Percentiles rank a stretch among this genome's conserved stretches.
Evolutionary conservation across 2,797 vertebrate genomes (phyloP).

Genomic region (Acanthurus lineatus): DNA sequence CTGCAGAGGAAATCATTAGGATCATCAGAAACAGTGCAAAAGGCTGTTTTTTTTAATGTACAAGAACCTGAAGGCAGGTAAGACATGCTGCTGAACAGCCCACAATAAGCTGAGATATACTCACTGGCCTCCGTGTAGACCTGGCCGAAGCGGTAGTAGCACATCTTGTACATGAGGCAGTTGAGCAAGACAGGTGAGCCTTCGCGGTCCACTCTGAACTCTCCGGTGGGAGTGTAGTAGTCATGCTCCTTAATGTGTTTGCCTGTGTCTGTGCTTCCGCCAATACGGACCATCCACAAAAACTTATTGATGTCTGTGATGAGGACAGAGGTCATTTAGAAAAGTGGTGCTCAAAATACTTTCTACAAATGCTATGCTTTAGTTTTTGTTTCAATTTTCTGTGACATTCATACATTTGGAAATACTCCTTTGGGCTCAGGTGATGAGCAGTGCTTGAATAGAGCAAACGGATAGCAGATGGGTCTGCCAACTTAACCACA

Average conservation of each 20-base stretch:
- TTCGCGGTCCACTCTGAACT: conserved; percentile 97
- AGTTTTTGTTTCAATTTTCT: not conserved
- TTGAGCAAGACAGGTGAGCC: conserved; percentile 97
- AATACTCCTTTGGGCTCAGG: too few species aligned
- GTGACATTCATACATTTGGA: not conserved
- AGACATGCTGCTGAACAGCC: too few species aligned
- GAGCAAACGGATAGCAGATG: too few species aligned
- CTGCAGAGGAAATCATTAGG: conserved; percentile 74
- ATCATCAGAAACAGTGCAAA: conserved; percentile 8
- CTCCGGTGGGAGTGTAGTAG: conserved; percentile 97
- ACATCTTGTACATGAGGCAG: conserved; percentile 99
- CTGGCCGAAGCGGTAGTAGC: conserved; percentile 99
- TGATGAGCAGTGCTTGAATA: too few species aligned
- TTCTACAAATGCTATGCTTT: not conserved
- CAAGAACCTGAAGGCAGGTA: not conserved
- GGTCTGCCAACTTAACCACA: too few species aligned
- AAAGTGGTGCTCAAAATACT: not conserved
- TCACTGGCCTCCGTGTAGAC: conserved; percentile 99
- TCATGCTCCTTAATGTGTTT: conserved; percentile 98
- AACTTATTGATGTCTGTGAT: conserved; percentile 97
- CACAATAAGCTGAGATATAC: conserved; percentile 66
- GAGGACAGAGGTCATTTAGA: conserved; percentile 6
- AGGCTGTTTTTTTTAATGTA: not conserved
- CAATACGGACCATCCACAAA: conserved; percentile 99
- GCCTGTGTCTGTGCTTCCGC: conserved; percentile 97